Evolutionary conservation across 2,113 vertebrate genomes (phyloP).

Genomic region (Crypturellus undulatus): DNA sequence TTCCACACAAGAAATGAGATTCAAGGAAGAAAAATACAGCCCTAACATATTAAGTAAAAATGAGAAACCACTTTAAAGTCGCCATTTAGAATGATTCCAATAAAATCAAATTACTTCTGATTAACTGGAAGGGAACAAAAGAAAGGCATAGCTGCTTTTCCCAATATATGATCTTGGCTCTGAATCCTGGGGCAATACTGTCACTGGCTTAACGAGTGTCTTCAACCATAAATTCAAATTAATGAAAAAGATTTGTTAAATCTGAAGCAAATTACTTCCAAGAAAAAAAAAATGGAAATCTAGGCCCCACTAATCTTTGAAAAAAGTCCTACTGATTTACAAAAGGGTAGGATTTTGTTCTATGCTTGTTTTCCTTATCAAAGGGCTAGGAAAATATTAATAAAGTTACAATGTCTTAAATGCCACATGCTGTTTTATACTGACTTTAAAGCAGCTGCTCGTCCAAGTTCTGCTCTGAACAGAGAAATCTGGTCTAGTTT

Average conservation of each 20-base stretch:
- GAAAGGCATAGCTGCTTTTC: background rate
- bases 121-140: slow-evolving; percentile 39
- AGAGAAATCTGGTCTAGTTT: slow-evolving; percentile 82
- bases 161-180: background rate
- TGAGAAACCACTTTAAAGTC: background rate
- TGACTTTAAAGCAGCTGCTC: slow-evolving; percentile 82
- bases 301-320: background rate
- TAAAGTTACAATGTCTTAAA: slow-evolving; percentile 24
- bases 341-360: background rate
- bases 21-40: background rate
- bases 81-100: slow-evolving; percentile 1
- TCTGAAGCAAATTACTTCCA: slow-evolving; percentile 21
- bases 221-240: slow-evolving; percentile 3
- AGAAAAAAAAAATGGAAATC: background rate
- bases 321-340: background rate
- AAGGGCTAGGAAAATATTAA: slow-evolving; percentile 40
- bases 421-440: slow-evolving; percentile 60
- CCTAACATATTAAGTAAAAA: background rate
- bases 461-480: slow-evolving; percentile 79
- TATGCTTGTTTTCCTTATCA: background rate
- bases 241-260: slow-evolving; percentile 15
- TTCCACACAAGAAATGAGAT: background rate
- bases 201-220: background rate
- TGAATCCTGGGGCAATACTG: slow-evolving; percentile 2
- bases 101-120: slow-evolving; percentile 47